Base-by-base conservation (phyloP, 2,888 invertebrate genomes). In the Melangyna quadrimaculata region DNA sequence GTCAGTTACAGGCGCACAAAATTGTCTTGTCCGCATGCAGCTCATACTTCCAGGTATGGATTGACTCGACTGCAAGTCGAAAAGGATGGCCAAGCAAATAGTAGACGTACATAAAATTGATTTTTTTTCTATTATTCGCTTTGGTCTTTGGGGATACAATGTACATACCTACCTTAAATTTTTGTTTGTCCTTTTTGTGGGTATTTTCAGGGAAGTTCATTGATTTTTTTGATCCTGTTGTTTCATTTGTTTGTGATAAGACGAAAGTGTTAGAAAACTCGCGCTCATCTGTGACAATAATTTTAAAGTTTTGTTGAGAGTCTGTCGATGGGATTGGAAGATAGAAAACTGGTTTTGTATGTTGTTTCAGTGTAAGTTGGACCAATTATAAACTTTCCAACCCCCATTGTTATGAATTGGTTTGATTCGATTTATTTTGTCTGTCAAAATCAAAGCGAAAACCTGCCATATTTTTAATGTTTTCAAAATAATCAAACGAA, bases 1-100 rank as follows among this genome's bases (percentile, higher is more conserved):
- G 95, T 89, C 97, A 97, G 89, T 92, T 98, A 79, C 96, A 96
- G 90, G 97, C 97, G 5, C 98, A 98, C 92, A 97, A 97, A 93
- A 95, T 98, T 75, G 97, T 98, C 32, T 93, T 98, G 45, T 97
- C 97, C 0, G 97, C 98, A 2, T 97, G 97, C 92, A 97, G 97
- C 91, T 96, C 97, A n/a, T 98, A 97, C 93, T 98, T 98, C 92
- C 97, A 97, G 94, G 96, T 96, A 92, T 92, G 90, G 87, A 75
- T 14, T 63, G 55, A 73, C 78, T 19, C n/a, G 24, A 63, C 29
- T 17, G 40, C 19, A 57, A 32, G 19, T 35, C 32, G 12, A 27
- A 5, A 27, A 29, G 17, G 24, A 27, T 27, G 27, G 63, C 53
- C 48, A 32, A 24, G 22, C 17, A 32, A 10, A 2, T 40, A 32